phyloP scores from a whole-genome alignment of 2,113 vertebrate genomes.

The Gracilinanus agilis region DNA sequence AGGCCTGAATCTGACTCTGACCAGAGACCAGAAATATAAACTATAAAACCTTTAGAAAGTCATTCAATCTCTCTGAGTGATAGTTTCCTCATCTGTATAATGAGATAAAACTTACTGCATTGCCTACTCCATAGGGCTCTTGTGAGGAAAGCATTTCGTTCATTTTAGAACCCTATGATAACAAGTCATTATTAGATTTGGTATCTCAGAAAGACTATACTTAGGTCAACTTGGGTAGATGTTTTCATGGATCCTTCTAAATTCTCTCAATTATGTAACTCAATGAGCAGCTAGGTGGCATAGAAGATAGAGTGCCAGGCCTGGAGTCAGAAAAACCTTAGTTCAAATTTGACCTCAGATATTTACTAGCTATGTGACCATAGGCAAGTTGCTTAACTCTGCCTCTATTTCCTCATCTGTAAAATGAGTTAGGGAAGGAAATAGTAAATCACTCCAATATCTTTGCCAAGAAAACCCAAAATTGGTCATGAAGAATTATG shows the following conservation, averaged over 20 bases:
- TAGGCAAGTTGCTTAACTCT: too few relatives aligned
- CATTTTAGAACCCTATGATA: background rate
- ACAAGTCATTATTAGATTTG: background rate
- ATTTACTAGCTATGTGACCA: too few relatives aligned
- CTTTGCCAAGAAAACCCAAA: too few relatives aligned
- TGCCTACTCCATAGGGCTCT: background rate
- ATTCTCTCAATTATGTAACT: background rate
- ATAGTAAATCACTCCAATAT: too few relatives aligned
- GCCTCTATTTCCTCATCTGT: too few relatives aligned
- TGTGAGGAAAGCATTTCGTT: background rate
- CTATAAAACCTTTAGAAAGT: background rate
- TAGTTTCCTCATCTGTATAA: background rate
- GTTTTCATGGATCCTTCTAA: background rate
- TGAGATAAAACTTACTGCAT: background rate
- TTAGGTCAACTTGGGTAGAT: background rate
- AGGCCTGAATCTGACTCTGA: background rate
- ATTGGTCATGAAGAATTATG: too few relatives aligned
- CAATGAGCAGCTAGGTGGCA: too few relatives aligned
- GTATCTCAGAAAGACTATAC: background rate
- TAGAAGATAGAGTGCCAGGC: too few relatives aligned
- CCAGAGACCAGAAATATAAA: background rate
- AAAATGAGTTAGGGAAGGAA: too few relatives aligned
- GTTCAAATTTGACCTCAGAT: too few relatives aligned
- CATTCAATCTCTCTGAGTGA: background rate
- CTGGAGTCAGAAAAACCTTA: too few relatives aligned